Evolutionary conservation across 1,140 invertebrate species (phyloP).

Genomic region (Phortica variegata): DNA sequence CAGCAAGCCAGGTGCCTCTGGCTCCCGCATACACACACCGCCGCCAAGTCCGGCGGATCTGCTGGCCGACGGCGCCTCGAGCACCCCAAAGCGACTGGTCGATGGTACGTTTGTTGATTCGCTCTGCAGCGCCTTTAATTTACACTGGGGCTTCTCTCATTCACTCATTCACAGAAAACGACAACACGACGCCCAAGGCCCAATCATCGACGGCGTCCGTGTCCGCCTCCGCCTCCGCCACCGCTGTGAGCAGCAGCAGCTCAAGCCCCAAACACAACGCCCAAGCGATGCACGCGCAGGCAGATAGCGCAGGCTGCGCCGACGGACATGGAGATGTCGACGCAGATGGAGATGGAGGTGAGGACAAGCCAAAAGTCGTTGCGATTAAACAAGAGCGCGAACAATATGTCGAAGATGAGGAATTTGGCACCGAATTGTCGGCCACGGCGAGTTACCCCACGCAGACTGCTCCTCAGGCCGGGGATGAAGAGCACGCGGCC

Average conservation of each 20-base stretch:
- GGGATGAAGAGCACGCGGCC: slow-evolving; percentile 15
- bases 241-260: neutral
- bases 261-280: slow-evolving; percentile 7
- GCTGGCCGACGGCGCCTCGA: slow-evolving; percentile 68
- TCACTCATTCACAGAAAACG: slow-evolving; percentile 36
- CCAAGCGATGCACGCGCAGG: slow-evolving; percentile 19
- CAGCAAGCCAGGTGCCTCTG: slow-evolving; percentile 57
- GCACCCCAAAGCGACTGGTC: slow-evolving; percentile 67
- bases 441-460: slow-evolving; percentile 62
- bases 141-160: too few relatives aligned
- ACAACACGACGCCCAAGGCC: slow-evolving; percentile 53
- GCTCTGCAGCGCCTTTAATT: neutral
- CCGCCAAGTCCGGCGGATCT: slow-evolving; percentile 66
- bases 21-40: slow-evolving; percentile 65
- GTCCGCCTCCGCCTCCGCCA: slow-evolving; percentile 14
- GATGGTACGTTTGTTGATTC: slow-evolving; percentile 59
- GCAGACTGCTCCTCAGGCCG: slow-evolving; percentile 49
- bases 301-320: slow-evolving; percentile 11
- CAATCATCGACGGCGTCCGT: slow-evolving; percentile 23
- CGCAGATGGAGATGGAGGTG: slow-evolving; percentile 1
- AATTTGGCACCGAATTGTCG: slow-evolving; percentile 6
- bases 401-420: slow-evolving; percentile 37
- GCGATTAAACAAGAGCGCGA: slow-evolving; percentile 72
- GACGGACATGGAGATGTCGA: neutral
- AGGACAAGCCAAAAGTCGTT: slow-evolving; percentile 24